Percentiles rank a stretch among this genome's conserved stretches.
Conservation (phyloP, 2,797 vertebrate species). For the Steatocranus sp. region DNA sequence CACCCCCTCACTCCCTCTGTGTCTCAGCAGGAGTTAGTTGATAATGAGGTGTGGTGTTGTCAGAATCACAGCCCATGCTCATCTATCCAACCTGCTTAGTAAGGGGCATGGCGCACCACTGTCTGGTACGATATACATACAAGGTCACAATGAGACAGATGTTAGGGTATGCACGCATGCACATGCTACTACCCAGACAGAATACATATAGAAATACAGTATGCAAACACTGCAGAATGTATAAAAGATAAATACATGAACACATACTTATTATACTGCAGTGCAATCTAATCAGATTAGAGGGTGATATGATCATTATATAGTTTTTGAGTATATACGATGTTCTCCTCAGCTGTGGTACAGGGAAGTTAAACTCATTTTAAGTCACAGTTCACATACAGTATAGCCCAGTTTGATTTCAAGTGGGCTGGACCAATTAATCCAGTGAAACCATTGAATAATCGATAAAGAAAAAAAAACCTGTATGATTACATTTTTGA, state of each 20-base stretch:
- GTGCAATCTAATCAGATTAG: neutral
- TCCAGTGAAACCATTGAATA: neutral
- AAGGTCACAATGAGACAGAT: slow-evolving; percentile 39
- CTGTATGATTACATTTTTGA: neutral
- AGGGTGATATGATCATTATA: neutral
- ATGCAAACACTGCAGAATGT: neutral
- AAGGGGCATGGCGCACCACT: slow-evolving; percentile 23
- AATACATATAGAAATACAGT: neutral
- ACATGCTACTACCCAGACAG: neutral
- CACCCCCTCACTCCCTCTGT: neutral
- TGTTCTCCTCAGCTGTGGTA: neutral
- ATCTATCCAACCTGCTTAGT: slow-evolving; percentile 67
- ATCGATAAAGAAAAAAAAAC: neutral
- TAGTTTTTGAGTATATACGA: neutral
- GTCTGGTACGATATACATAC: neutral
- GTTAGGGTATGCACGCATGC: neutral
- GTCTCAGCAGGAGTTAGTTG: slow-evolving; percentile 60
- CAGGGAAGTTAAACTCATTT: neutral
- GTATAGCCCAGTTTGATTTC: neutral
- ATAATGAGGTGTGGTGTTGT: slow-evolving; percentile 72
- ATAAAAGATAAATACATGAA: neutral
- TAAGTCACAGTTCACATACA: neutral
- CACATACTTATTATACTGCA: neutral
- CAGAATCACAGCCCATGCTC: slow-evolving; percentile 51
- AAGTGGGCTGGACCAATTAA: neutral